Evolutionary conservation across 64 coral and sea anemone genomes (phyloP).

Genomic region (Cladopsammia gracilis): DNA sequence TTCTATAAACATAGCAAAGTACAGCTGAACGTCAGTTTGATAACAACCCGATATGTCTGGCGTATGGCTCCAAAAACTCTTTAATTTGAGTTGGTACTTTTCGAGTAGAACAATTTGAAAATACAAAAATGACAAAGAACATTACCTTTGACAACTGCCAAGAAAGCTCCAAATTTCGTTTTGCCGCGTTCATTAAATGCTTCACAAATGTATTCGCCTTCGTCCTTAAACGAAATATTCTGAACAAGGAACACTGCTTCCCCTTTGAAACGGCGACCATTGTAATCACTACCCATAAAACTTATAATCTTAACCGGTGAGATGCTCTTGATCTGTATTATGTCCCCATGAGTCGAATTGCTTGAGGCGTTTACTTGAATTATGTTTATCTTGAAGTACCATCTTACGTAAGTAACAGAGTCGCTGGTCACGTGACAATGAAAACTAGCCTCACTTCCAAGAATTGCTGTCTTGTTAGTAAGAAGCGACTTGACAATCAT

Average conservation of each 20-base stretch:
- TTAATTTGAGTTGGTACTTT: too few species aligned
- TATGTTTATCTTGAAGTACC: background rate
- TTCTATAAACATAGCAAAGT: too few species aligned
- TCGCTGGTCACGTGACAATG: constrained; percentile 29
- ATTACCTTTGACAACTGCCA: constrained; percentile 4
- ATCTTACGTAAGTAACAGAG: constrained; percentile 43
- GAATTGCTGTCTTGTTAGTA: background rate
- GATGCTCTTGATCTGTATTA: constrained; percentile 2
- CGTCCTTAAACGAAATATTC: constrained; percentile 38
- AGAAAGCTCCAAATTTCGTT: background rate
- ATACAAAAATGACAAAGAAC: background rate
- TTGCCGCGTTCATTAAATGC: constrained; percentile 63
- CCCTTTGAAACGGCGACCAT: background rate
- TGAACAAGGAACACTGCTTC: constrained; percentile 30
- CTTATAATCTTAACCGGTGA: background rate
- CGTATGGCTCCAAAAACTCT: too few species aligned
- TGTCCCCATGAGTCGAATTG: background rate
- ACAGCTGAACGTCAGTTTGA: too few species aligned
- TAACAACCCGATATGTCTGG: too few species aligned
- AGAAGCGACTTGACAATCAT: background rate
- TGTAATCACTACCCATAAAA: background rate
- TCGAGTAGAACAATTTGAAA: background rate
- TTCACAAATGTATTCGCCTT: constrained; percentile 56
- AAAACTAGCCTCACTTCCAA: constrained; percentile 6
- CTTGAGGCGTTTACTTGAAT: background rate